phyloP scores from a whole-genome alignment of 2,888 invertebrate genomes.

The Nomada flava region DNA sequence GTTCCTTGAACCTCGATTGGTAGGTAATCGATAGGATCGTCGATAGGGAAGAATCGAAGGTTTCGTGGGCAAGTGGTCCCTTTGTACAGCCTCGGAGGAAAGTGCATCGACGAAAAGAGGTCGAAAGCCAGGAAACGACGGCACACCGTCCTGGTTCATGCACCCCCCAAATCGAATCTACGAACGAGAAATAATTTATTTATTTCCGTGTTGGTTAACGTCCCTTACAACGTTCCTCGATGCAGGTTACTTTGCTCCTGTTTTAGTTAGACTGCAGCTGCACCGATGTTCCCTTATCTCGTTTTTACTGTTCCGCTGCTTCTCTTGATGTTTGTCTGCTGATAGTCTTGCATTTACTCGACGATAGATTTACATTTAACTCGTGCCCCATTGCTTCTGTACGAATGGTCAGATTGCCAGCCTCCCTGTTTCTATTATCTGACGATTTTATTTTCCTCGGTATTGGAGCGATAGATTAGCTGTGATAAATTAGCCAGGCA shows the following conservation, averaged over 20 bases:
- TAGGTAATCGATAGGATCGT: background rate
- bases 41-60: background rate
- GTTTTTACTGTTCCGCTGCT: background rate
- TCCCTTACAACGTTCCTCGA: background rate
- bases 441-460: background rate
- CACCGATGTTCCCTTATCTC: slow-evolving; percentile 13
- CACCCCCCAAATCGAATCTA: slow-evolving; percentile 7
- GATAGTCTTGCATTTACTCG: background rate
- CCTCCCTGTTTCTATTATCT: background rate
- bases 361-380: background rate
- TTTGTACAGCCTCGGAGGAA: background rate
- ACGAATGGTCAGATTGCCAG: background rate
- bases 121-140: background rate
- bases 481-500: too few species aligned
- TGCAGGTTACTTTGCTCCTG: background rate
- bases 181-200: slow-evolving; percentile 28
- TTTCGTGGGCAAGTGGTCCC: background rate
- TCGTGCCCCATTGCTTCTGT: background rate
- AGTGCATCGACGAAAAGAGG: background rate
- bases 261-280: background rate
- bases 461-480: background rate
- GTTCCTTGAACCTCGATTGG: too few species aligned
- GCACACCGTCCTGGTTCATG: background rate
- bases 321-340: slow-evolving; percentile 19
- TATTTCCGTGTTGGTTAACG: background rate